Conservation (phyloP, 2,888 invertebrate genomes). For the Stomorhina lunata region DNA sequence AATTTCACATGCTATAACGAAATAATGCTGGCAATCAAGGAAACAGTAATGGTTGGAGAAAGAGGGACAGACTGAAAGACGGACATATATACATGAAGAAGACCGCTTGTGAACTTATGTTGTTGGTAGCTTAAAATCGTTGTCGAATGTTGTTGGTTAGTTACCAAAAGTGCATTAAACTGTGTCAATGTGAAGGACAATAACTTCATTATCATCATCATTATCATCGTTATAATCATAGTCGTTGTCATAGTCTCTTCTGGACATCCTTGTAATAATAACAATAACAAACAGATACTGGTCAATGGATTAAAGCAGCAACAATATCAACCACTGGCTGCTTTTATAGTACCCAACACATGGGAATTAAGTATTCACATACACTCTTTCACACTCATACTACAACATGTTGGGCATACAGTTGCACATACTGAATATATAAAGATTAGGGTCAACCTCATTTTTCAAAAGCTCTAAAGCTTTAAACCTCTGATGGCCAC, state of each 20-base stretch:
- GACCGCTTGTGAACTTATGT: background rate
- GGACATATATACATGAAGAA: background rate
- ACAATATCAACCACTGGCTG: conserved; percentile 27
- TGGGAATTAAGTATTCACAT: background rate
- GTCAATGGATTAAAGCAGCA: conserved; percentile 19
- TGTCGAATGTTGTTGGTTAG: conserved; percentile 17
- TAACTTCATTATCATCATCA: conserved; percentile 39
- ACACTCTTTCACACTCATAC: too few species aligned
- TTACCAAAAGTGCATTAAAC: conserved; percentile 59
- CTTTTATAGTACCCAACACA: conserved; percentile 2
- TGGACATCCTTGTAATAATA: conserved; percentile 17
- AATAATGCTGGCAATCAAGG: background rate
- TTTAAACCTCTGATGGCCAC: too few species aligned
- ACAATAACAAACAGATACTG: background rate
- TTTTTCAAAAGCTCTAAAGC: too few species aligned
- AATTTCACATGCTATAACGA: conserved; percentile 25
- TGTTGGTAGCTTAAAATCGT: background rate
- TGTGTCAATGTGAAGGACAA: conserved; percentile 65
- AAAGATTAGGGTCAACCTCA: too few species aligned
- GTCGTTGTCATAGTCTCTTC: background rate
- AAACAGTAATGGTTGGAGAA: too few species aligned
- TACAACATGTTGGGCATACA: too few species aligned
- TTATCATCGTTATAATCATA: background rate
- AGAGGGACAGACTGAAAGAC: too few species aligned
- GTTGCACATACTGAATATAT: too few species aligned